Evolutionary conservation across 1,140 invertebrate species (phyloP).

Genomic region (Amyelois transitella): DNA sequence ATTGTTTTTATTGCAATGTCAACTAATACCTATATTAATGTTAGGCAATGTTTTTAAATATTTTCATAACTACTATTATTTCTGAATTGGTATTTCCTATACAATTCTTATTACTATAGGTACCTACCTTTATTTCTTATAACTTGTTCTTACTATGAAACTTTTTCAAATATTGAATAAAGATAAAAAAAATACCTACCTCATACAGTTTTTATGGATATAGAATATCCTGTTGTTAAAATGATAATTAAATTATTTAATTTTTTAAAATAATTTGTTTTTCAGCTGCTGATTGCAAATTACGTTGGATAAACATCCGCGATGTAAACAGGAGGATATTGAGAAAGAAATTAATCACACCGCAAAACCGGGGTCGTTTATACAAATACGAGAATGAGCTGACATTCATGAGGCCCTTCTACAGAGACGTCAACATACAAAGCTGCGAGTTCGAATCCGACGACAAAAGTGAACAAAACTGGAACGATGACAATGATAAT

Average conservation of each 20-base stretch:
- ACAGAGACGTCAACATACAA: slow-evolving; percentile 38
- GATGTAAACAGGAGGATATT: slow-evolving; percentile 58
- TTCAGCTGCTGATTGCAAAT: slow-evolving; percentile 59
- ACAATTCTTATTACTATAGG: no score
- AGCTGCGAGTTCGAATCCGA: slow-evolving; percentile 31
- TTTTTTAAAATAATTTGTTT: slow-evolving; percentile 10
- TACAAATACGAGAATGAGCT: slow-evolving; percentile 63
- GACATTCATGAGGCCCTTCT: slow-evolving; percentile 48
- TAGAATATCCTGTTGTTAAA: no score
- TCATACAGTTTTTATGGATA: neutral
- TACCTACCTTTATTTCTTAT: no score
- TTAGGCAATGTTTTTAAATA: neutral
- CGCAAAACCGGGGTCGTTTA: slow-evolving; percentile 15
- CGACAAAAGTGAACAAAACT: slow-evolving; percentile 27
- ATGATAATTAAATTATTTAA: neutral
- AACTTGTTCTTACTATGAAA: no score
- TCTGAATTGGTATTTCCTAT: no score
- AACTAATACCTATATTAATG: slow-evolving; percentile 9
- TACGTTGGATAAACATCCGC: slow-evolving; percentile 66
- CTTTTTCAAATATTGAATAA: no score
- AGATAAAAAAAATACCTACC: no score
- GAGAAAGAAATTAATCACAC: slow-evolving; percentile 31
- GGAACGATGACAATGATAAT: slow-evolving; percentile 23
- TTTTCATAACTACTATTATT: no score
- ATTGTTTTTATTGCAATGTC: neutral